Conservation (phyloP, 2,888 invertebrate species). For the Stratiomys singularior region DNA sequence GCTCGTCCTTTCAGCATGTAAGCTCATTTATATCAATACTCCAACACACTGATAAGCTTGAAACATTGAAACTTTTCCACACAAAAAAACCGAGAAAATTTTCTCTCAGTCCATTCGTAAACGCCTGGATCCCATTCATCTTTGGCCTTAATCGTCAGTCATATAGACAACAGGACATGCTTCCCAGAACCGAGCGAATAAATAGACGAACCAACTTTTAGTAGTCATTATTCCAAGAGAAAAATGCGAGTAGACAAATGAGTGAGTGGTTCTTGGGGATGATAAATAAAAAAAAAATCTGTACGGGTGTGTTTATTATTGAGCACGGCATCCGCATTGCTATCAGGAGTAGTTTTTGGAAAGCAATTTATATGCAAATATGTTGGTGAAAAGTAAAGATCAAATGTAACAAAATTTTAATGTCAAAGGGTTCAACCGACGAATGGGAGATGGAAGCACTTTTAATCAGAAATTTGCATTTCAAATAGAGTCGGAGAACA, state of each 20-base stretch:
- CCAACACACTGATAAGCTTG: constrained; percentile 12
- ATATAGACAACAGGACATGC: background rate
- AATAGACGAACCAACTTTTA: constrained; percentile 26
- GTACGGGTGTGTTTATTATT: constrained; percentile 40
- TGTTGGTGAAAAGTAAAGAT: constrained; percentile 47
- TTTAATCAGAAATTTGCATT: constrained; percentile 52
- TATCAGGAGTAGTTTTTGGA: constrained; percentile 45
- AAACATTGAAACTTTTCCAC: constrained; percentile 23
- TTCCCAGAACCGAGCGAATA: background rate
- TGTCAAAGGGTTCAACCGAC: constrained; percentile 52
- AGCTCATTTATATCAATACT: background rate
- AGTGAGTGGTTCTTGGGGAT: background rate
- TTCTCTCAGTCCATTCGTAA: too few species aligned
- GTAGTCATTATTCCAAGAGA: background rate
- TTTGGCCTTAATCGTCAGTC: background rate
- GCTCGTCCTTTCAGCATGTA: too few species aligned
- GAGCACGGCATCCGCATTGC: constrained; percentile 33
- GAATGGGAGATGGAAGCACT: constrained; percentile 30
- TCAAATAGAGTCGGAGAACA: constrained; percentile 48
- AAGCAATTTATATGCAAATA: constrained; percentile 55
- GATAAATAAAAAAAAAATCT: constrained; percentile 39
- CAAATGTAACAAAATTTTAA: constrained; percentile 54
- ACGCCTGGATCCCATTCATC: background rate
- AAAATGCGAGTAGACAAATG: constrained; percentile 1
- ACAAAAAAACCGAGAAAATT: background rate